Conservation (phyloP, 2,113 vertebrate species). For the Gnathochromis pfefferi region DNA sequence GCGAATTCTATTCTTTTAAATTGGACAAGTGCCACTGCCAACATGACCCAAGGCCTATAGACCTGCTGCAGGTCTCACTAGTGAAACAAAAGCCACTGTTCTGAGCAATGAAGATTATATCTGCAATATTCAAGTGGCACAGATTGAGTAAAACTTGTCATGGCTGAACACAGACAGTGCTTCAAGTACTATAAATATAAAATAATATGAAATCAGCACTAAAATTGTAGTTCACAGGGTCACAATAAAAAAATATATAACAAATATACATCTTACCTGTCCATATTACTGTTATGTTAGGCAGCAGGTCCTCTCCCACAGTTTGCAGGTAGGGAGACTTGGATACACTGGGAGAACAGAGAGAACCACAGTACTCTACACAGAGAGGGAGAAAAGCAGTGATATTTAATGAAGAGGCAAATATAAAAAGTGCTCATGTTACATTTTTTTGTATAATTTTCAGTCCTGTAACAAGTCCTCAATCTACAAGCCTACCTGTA, state of each 20-base stretch:
- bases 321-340: slow-evolving; percentile 79
- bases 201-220: background rate
- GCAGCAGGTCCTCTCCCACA: slow-evolving; percentile 76
- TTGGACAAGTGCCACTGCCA: fast-evolving
- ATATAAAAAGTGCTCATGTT: background rate
- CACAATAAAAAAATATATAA: background rate
- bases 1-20: fast-evolving
- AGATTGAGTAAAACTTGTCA: background rate
- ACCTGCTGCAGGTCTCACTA: fast-evolving
- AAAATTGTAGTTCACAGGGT: background rate
- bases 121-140: background rate
- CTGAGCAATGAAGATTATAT: fast-evolving
- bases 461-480: background rate
- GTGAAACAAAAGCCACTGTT: background rate
- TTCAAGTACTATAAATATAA: background rate
- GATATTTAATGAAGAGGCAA: background rate
- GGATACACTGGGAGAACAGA: slow-evolving; percentile 77
- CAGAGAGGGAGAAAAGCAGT: background rate
- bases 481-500: slow-evolving; percentile 67
- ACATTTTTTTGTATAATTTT: background rate
- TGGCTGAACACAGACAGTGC: background rate
- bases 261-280: slow-evolving; percentile 68
- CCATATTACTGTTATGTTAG: slow-evolving; percentile 78
- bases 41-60: background rate
- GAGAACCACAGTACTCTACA: slow-evolving; percentile 79